These are phyloP conservation scores for Conger conger DNA, from an alignment of 2,113 vertebrate genomes.

Conservation along the genomic window DNA sequence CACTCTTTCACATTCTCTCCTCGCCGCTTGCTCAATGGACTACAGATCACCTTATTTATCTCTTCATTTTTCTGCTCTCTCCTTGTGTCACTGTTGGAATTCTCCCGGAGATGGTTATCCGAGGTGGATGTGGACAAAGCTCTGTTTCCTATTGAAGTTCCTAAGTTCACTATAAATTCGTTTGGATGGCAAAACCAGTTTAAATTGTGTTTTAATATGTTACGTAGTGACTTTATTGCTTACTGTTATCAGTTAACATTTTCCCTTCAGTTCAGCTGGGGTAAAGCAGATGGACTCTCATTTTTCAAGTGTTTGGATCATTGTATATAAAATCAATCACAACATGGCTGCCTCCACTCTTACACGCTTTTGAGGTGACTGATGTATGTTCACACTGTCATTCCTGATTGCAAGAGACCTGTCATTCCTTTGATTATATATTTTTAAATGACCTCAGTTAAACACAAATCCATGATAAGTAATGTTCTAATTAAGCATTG, in stretches of 20 bases:
- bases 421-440: too few relatives aligned
- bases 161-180: background rate
- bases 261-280: slow-evolving; percentile 24
- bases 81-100: background rate
- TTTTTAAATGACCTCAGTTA: background rate
- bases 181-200: background rate
- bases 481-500: too few relatives aligned
- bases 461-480: background rate
- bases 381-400: background rate
- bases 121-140: background rate
- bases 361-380: background rate
- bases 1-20: slow-evolving; percentile 65
- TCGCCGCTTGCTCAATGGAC: slow-evolving; percentile 5
- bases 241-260: slow-evolving; percentile 40
- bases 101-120: background rate
- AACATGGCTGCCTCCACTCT: background rate
- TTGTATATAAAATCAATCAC: background rate
- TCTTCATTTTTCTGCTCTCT: slow-evolving; percentile 41
- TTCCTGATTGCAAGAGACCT: too few relatives aligned
- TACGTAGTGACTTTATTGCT: slow-evolving; percentile 35
- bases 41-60: slow-evolving; percentile 65
- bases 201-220: too few relatives aligned
- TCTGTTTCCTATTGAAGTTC: background rate
- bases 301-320: background rate
- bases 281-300: slow-evolving; percentile 32